Evolutionary conservation across 1,140 invertebrate species (phyloP).

Genomic region (Hyles vespertilio): DNA sequence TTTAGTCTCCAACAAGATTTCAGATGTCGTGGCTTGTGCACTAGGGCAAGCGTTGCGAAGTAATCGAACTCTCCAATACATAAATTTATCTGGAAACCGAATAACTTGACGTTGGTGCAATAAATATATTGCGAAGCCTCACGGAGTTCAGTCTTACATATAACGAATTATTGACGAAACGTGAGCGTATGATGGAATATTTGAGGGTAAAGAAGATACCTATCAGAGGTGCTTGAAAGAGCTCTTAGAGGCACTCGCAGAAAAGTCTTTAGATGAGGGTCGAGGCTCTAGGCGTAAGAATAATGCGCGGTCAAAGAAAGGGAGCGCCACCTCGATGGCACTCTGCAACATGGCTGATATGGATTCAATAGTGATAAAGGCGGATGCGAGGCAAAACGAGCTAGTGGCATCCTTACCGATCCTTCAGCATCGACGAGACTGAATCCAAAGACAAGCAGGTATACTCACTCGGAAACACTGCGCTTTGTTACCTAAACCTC

Average conservation of each 20-base stretch:
- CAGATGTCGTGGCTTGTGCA: slow-evolving; percentile 17
- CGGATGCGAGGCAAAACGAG: slow-evolving; percentile 12
- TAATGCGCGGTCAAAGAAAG: slow-evolving; percentile 3
- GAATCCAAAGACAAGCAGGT: neutral
- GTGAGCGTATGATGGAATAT: slow-evolving; percentile 18
- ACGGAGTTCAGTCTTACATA: slow-evolving; percentile 21
- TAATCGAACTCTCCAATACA: slow-evolving; percentile 25
- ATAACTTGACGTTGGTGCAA: slow-evolving; percentile 21
- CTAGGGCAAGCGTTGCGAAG: slow-evolving; percentile 21
- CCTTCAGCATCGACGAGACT: slow-evolving; percentile 13
- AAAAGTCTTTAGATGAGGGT: neutral
- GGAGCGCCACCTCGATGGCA: neutral
- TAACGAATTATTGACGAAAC: slow-evolving; percentile 19
- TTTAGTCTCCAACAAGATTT: slow-evolving; percentile 22
- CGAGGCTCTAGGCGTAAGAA: neutral
- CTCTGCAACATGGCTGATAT: no score
- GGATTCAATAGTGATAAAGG: slow-evolving; percentile 3
- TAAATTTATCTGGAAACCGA: slow-evolving; percentile 29
- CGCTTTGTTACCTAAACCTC: slow-evolving; percentile 22
- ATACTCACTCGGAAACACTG: slow-evolving; percentile 23
- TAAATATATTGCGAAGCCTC: slow-evolving; percentile 18
- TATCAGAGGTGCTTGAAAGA: slow-evolving; percentile 13
- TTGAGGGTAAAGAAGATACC: slow-evolving; percentile 15
- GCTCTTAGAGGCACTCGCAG: neutral
- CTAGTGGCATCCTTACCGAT: slow-evolving; percentile 6